Conservation (phyloP, 2,888 invertebrate genomes). For the Habroteleia sp. region DNA sequence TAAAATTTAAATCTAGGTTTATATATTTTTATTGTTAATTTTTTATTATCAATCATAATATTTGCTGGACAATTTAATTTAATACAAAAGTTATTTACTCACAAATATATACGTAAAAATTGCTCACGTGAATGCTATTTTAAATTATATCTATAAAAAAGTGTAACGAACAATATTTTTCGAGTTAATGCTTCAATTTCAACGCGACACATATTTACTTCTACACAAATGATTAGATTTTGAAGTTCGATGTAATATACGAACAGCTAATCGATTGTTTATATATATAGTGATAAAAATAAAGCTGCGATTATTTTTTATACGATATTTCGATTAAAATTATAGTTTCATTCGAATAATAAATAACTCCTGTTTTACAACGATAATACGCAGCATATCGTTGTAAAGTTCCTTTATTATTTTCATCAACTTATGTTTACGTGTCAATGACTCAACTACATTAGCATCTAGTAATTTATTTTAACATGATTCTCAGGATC, state of each 20-base stretch:
- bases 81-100: background rate
- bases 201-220: constrained; percentile 3
- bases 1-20: no score
- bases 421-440: constrained; percentile 20
- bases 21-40: no score
- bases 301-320: constrained; percentile 36
- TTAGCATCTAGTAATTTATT: constrained; percentile 79
- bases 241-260: constrained; percentile 24
- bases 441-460: constrained; percentile 75
- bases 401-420: constrained; percentile 33
- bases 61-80: background rate
- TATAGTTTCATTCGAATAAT: constrained; percentile 13
- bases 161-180: constrained; percentile 11
- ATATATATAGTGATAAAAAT: constrained; percentile 11
- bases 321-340: constrained; percentile 18
- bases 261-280: constrained; percentile 4
- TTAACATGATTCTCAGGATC: constrained; percentile 72
- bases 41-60: no score
- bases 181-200: constrained; percentile 10
- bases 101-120: constrained; percentile 7
- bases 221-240: constrained; percentile 15
- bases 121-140: constrained; percentile 11
- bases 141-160: constrained; percentile 3
- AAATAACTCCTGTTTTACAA: constrained; percentile 17
- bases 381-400: constrained; percentile 4